Conservation (phyloP, 2,113 vertebrate genomes). For the Panthera uncia region DNA sequence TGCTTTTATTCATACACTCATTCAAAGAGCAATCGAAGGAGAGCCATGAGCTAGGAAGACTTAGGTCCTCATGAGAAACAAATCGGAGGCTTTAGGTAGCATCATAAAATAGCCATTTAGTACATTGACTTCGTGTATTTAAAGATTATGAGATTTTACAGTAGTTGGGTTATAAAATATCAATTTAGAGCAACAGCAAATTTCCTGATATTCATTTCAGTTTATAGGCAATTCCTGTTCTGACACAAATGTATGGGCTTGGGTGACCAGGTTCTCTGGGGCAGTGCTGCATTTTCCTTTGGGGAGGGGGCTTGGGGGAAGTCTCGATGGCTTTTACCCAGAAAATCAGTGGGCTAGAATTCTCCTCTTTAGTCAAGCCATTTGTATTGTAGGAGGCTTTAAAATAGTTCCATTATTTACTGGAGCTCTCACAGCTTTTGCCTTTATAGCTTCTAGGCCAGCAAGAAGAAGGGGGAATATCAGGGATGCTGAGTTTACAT, state of each 20-base stretch:
- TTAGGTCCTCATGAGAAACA: constrained; percentile 72
- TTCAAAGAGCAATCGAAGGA: constrained; percentile 70
- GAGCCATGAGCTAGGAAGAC: constrained; percentile 60
- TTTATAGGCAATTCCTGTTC: constrained; percentile 80
- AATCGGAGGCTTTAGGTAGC: constrained; percentile 70
- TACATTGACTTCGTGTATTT: constrained; percentile 78
- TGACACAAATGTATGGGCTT: constrained; percentile 74
- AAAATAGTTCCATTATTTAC: constrained; percentile 75
- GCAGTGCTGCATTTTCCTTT: constrained; percentile 64
- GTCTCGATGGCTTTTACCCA: constrained; percentile 71
- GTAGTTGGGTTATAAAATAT: constrained; percentile 80
- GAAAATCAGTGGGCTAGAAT: constrained; percentile 64
- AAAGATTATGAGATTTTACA: constrained; percentile 79
- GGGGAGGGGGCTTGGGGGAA: constrained; percentile 13
- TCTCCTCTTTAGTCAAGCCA: constrained; percentile 56
- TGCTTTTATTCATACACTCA: constrained; percentile 60
- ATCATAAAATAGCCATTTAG: constrained; percentile 71
- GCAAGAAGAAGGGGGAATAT: constrained; percentile 60
- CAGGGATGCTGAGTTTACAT: constrained; percentile 48
- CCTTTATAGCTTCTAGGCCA: constrained; percentile 41
- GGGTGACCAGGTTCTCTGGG: constrained; percentile 65
- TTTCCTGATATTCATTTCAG: constrained; percentile 80
- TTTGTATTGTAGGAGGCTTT: constrained; percentile 75
- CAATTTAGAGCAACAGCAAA: constrained; percentile 78
- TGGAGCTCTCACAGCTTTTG: constrained; percentile 51